A percentile compares a stretch with the other conserved stretches of the same genome.
phyloP scores from a whole-genome alignment of 2,113 vertebrate species.

The Brachypteracias leptosomus region DNA sequence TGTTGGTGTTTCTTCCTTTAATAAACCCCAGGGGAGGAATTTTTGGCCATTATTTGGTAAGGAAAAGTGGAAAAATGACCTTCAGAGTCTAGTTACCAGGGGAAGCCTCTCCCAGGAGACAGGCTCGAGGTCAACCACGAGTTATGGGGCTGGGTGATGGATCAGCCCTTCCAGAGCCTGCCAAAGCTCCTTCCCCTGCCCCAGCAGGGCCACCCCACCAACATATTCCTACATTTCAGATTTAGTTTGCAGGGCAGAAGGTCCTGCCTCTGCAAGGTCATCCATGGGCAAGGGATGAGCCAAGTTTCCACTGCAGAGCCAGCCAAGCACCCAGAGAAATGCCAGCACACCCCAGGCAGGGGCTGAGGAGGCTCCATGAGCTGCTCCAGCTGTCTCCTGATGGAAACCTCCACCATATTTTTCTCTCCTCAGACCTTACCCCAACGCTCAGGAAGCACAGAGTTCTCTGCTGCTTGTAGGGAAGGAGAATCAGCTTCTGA shows the following conservation, averaged over 20 bases:
- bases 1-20: neutral
- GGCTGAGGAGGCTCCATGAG: neutral
- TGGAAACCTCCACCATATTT: neutral
- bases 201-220: neutral
- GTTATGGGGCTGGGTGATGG: accelerated
- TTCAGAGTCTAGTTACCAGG: neutral
- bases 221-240: neutral
- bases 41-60: neutral
- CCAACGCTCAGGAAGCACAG: neutral
- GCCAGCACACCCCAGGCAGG: accelerated
- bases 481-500: neutral
- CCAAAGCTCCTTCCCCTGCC: neutral
- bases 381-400: neutral
- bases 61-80: neutral
- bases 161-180: neutral
- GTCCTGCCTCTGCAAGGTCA: neutral
- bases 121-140: neutral
- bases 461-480: neutral
- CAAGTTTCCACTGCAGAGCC: neutral
- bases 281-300: accelerated
- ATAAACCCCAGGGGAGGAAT: neutral
- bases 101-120: neutral
- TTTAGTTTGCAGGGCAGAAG: neutral
- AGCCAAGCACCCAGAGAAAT: neutral
- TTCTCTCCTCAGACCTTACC: neutral